Percentiles rank a stretch among this genome's conserved stretches.
These are phyloP conservation scores for Palythoa heliodiscus DNA, from an alignment of 92 coral and sea anemone species.

Conservation along the genomic window DNA sequence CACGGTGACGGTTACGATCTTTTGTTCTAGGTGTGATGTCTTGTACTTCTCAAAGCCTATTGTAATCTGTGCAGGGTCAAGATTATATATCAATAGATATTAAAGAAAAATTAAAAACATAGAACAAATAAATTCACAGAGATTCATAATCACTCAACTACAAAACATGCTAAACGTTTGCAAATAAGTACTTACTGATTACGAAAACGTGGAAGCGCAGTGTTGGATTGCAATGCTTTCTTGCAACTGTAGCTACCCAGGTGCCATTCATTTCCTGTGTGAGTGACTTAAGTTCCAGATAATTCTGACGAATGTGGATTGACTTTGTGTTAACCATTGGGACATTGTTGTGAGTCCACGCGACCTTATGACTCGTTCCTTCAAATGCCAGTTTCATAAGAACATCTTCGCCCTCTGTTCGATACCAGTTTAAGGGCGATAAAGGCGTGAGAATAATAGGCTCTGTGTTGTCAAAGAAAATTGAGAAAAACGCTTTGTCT, in stretches of 20 bases:
- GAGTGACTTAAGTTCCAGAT: conserved; percentile 18
- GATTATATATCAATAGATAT: too few relatives aligned
- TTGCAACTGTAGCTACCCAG: conserved; percentile 20
- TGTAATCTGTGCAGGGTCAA: too few relatives aligned
- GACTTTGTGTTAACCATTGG: conserved; percentile 33
- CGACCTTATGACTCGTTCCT: conserved; percentile 9
- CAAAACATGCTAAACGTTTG: too few relatives aligned
- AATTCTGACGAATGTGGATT: conserved; percentile 14
- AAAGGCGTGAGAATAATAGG: conserved; percentile 23
- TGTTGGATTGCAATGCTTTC: background rate
- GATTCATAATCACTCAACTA: too few relatives aligned
- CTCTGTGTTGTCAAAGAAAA: background rate
- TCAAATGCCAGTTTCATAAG: conserved; percentile 27
- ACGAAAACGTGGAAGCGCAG: conserved; percentile 16
- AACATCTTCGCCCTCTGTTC: conserved; percentile 27
- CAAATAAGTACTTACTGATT: conserved; percentile 7
- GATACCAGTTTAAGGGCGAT: conserved; percentile 31
- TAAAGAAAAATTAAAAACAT: too few relatives aligned
- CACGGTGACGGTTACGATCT: too few relatives aligned
- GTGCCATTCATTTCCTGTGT: conserved; percentile 33
- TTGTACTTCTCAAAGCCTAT: too few relatives aligned
- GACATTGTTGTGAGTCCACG: conserved; percentile 17
- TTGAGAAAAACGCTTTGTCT: too few relatives aligned
- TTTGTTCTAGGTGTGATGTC: too few relatives aligned
- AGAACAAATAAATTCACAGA: too few relatives aligned